Evolutionary conservation across 2,888 invertebrate genomes (phyloP).

Genomic region (Malthinus flaveolus): DNA sequence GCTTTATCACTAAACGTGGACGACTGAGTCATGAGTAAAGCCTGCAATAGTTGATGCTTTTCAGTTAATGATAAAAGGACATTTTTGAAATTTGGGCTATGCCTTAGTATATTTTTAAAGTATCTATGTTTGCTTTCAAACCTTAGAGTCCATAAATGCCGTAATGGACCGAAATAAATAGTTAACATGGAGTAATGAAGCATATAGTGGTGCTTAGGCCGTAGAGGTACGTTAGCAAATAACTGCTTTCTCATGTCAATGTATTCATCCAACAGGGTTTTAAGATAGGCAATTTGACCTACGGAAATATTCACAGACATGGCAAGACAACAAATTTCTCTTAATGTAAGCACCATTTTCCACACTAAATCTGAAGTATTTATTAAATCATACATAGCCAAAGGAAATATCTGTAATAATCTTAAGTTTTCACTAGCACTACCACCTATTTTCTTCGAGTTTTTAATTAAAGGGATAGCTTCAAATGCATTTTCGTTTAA

Average conservation of each 20-base stretch:
- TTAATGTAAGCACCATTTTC: conserved; percentile 12
- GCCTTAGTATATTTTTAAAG: not conserved
- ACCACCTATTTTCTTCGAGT: conserved; percentile 19
- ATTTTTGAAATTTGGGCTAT: not conserved
- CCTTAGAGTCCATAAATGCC: not conserved
- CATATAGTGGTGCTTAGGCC: not conserved
- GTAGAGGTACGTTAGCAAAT: conserved; percentile 18
- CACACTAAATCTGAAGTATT: conserved; percentile 4
- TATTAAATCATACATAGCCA: conserved; percentile 8
- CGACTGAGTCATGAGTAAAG: not conserved
- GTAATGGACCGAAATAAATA: not conserved
- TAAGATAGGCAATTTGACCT: conserved; percentile 10
- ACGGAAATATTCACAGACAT: conserved; percentile 1
- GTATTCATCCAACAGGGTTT: conserved; percentile 8
- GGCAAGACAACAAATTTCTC: conserved; percentile 2
- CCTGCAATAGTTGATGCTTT: conserved; percentile 25
- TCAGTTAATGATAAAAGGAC: not conserved
- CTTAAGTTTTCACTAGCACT: conserved; percentile 12
- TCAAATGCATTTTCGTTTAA: conserved; percentile 16
- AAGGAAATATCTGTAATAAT: conserved; percentile 12
- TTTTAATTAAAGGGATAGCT: conserved; percentile 11
- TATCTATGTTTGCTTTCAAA: not conserved
- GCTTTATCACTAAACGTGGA: not conserved
- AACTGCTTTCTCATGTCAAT: conserved; percentile 15
- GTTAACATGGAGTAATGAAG: not conserved